Conservation (phyloP, 1,140 invertebrate species). For the Megalonaias nervosa region DNA sequence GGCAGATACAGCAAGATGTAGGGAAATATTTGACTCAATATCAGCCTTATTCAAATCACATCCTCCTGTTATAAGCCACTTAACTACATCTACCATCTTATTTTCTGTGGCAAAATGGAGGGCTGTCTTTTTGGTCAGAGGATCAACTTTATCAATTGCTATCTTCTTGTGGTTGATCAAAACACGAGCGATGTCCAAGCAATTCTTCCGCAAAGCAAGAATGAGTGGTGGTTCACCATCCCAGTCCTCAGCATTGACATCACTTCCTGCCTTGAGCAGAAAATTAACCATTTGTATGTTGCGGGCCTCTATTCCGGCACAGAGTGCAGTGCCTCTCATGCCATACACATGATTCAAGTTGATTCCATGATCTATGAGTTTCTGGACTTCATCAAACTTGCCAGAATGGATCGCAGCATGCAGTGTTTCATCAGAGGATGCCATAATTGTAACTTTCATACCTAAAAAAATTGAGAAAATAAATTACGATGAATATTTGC, state of each 20-base stretch:
- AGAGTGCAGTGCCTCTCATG: conserved; percentile 29
- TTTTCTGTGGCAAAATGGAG: conserved; percentile 27
- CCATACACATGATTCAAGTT: background rate
- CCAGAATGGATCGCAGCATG: too few relatives aligned
- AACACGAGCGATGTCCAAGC: conserved; percentile 14
- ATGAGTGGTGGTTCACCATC: conserved; percentile 32
- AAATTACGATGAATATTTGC: too few relatives aligned
- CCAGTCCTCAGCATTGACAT: conserved; percentile 25
- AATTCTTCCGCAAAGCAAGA: conserved; percentile 26
- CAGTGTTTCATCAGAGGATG: too few relatives aligned
- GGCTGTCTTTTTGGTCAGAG: conserved; percentile 28
- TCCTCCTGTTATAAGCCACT: conserved; percentile 12
- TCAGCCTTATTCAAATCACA: conserved; percentile 22
- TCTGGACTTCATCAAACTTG: too few relatives aligned
- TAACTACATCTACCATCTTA: conserved; percentile 17
- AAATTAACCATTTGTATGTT: conserved; percentile 22
- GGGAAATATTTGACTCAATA: conserved; percentile 16
- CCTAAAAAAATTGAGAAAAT: too few relatives aligned
- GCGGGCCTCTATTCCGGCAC: conserved; percentile 27
- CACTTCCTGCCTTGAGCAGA: conserved; percentile 24
- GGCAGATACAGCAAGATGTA: conserved; percentile 23
- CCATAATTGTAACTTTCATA: too few relatives aligned
- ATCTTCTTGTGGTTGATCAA: conserved; percentile 17
- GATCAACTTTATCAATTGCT: conserved; percentile 27
- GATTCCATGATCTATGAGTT: too few relatives aligned